Evolutionary conservation across 1,140 invertebrate species (phyloP).

Genomic region (Drosophila mojavensis): DNA sequence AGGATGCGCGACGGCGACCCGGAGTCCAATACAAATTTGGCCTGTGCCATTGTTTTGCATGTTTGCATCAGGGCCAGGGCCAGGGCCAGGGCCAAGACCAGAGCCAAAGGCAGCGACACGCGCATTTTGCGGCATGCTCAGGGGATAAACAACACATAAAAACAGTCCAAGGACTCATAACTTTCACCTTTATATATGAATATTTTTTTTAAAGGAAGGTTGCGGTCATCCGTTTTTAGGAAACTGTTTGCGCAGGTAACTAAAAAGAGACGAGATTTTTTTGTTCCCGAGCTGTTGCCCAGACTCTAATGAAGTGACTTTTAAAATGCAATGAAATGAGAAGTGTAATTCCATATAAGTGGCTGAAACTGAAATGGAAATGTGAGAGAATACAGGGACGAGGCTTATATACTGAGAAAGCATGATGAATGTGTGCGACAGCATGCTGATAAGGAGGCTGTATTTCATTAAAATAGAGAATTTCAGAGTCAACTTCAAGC

Average conservation of each 20-base stretch:
- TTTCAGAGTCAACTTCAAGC: too few species aligned
- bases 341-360: slow-evolving; percentile 13
- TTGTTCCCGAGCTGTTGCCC: background rate
- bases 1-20: slow-evolving; percentile 21
- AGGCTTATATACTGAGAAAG: background rate
- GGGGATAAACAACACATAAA: slow-evolving; percentile 64
- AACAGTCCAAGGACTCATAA: slow-evolving; percentile 77
- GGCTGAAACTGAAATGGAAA: background rate
- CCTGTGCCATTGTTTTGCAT: slow-evolving; percentile 46
- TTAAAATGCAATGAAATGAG: slow-evolving; percentile 2
- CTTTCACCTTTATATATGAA: slow-evolving; percentile 55
- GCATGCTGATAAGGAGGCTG: background rate
- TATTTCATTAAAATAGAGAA: too few species aligned
- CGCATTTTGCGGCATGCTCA: slow-evolving; percentile 58
- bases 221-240: slow-evolving; percentile 58
- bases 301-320: slow-evolving; percentile 19
- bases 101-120: slow-evolving; percentile 50
- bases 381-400: background rate
- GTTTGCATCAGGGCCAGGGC: slow-evolving; percentile 9
- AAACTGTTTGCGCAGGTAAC: slow-evolving; percentile 52
- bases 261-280: background rate
- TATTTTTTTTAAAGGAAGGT: slow-evolving; percentile 51
- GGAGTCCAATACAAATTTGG: slow-evolving; percentile 10
- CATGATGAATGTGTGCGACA: background rate
- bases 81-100: slow-evolving; percentile 15